A percentile compares a stretch with the other conserved stretches of the same genome.
Evolutionary conservation across 2,888 invertebrate genomes (phyloP).

Genomic region (Lutraria lutraria): DNA sequence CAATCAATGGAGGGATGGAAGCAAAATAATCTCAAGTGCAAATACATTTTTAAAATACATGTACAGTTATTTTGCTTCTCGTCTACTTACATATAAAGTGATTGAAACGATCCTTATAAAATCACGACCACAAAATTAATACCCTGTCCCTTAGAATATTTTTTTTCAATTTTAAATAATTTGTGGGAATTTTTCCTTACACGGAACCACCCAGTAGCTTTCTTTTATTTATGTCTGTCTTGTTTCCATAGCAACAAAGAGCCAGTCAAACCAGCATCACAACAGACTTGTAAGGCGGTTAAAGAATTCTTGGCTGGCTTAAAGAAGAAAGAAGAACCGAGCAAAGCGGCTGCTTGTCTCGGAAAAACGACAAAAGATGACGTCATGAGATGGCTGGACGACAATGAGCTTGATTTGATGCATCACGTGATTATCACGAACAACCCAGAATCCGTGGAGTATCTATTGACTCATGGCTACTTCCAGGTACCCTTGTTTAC

Average conservation of each 20-base stretch:
- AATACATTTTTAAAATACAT: too few relatives aligned
- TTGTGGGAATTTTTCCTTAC: too few relatives aligned
- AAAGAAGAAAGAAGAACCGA: constrained; percentile 62
- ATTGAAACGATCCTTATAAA: too few relatives aligned
- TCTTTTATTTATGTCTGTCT: not conserved
- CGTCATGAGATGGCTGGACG: constrained; percentile 76
- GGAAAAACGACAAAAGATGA: constrained; percentile 70
- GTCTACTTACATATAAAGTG: too few relatives aligned
- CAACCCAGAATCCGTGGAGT: constrained; percentile 77
- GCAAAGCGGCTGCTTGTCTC: constrained; percentile 62
- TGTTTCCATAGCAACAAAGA: constrained; percentile 15
- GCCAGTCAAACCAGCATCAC: constrained; percentile 51
- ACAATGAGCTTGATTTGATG: constrained; percentile 78
- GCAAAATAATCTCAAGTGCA: too few relatives aligned
- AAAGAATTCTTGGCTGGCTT: constrained; percentile 67
- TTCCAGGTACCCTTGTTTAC: constrained; percentile 34
- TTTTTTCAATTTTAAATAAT: too few relatives aligned
- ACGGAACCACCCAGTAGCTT: too few relatives aligned
- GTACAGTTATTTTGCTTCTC: too few relatives aligned
- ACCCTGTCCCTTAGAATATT: too few relatives aligned
- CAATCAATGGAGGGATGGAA: too few relatives aligned
- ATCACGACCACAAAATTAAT: too few relatives aligned
- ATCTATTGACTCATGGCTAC: constrained; percentile 74
- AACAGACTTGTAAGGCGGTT: constrained; percentile 47
- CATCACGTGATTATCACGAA: constrained; percentile 81